A percentile compares a stretch with the other conserved stretches of the same genome.
Conservation (phyloP, 2,113 vertebrate species). For the Isurus oxyrinchus region DNA sequence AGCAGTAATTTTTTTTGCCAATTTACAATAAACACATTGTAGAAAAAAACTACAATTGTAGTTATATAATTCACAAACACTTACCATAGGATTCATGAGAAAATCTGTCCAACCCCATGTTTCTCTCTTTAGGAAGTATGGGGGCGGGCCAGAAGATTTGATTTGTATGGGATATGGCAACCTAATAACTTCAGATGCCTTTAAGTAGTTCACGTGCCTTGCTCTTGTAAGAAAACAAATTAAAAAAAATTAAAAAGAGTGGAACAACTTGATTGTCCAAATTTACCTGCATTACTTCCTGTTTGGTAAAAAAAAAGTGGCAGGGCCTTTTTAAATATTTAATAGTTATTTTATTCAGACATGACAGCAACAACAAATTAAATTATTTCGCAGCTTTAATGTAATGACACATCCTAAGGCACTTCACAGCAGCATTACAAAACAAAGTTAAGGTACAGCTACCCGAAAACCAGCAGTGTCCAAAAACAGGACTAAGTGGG, state of each 20-base stretch:
- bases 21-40: neutral
- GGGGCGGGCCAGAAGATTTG: conserved; percentile 78
- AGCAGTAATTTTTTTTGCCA: too few relatives aligned
- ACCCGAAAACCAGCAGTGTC: too few relatives aligned
- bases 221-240: conserved; percentile 59
- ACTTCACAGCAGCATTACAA: neutral
- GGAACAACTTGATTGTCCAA: neutral
- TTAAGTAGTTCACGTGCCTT: conserved; percentile 92
- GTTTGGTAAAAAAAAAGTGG: neutral
- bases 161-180: conserved; percentile 89
- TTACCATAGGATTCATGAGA: conserved; percentile 98
- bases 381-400: neutral
- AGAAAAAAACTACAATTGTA: neutral
- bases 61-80: conserved; percentile 40
- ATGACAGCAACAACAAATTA: neutral
- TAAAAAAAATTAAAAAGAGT: neutral
- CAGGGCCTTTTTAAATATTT: neutral
- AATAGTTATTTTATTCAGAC: neutral
- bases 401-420: neutral
- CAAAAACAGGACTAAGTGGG: too few relatives aligned
- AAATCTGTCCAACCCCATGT: conserved; percentile 99
- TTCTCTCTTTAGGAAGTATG: conserved; percentile 93
- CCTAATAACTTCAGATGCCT: conserved; percentile 89
- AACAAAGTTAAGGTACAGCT: too few relatives aligned
- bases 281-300: neutral